A percentile compares a stretch with the other conserved stretches of the same genome.
phyloP scores from a whole-genome alignment of 1,140 invertebrate genomes.

The Acromyrmex heyeri region DNA sequence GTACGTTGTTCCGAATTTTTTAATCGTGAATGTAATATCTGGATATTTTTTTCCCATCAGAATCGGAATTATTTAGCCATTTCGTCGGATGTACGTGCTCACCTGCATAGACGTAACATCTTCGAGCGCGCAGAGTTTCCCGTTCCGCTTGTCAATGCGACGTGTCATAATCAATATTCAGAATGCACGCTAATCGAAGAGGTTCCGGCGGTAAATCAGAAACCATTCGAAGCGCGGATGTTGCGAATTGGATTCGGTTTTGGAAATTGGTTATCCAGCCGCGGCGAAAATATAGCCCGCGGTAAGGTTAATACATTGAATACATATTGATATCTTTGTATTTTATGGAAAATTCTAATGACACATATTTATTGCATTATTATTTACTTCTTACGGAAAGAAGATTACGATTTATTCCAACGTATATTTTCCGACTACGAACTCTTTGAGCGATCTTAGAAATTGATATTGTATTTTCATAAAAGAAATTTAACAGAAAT shows the following conservation, averaged over 20 bases:
- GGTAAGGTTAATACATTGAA: constrained; percentile 38
- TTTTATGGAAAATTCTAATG: constrained; percentile 11
- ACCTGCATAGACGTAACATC: constrained; percentile 28
- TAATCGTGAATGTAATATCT: constrained; percentile 17
- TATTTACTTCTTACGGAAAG: background rate
- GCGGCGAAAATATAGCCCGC: constrained; percentile 1
- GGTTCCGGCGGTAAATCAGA: constrained; percentile 69
- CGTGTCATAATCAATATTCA: constrained; percentile 70
- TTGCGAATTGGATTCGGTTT: constrained; percentile 64
- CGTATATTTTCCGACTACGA: background rate
- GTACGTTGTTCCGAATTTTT: constrained; percentile 32
- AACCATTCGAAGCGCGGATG: constrained; percentile 50
- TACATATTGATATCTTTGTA: constrained; percentile 11
- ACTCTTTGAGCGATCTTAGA: background rate
- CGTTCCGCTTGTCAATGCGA: constrained; percentile 48
- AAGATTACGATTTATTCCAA: background rate
- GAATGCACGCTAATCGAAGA: constrained; percentile 57
- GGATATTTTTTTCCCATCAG: background rate
- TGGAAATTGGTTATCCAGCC: constrained; percentile 67
- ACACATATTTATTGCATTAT: background rate
- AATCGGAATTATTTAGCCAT: constrained; percentile 13
- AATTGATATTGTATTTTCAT: background rate
- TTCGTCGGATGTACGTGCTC: background rate
- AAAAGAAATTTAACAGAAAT: background rate
- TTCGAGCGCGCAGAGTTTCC: constrained; percentile 45